phyloP scores from a whole-genome alignment of 2,797 vertebrate species.

The Lacerta viridis region DNA sequence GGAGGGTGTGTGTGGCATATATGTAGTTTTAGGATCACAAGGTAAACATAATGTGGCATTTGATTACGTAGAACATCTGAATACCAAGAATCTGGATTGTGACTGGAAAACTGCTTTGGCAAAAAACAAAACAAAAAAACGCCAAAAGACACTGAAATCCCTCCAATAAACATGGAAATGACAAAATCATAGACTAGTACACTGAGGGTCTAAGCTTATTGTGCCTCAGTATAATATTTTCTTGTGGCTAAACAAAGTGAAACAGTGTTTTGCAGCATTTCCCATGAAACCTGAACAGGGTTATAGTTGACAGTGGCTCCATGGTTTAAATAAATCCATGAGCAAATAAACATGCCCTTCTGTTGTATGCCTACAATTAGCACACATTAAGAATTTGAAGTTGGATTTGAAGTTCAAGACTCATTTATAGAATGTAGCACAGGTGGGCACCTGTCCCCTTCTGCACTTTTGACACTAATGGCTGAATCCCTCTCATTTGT shows the following conservation, averaged over 20 bases:
- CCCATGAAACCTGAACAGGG: neutral
- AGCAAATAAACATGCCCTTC: neutral
- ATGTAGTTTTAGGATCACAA: neutral
- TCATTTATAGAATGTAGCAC: slow-evolving; percentile 71
- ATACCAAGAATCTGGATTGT: neutral
- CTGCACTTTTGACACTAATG: slow-evolving; percentile 64
- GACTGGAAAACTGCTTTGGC: neutral
- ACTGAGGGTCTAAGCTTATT: neutral
- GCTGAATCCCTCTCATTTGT: slow-evolving; percentile 69
- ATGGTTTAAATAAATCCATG: neutral
- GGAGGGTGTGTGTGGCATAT: neutral
- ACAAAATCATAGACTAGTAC: neutral
- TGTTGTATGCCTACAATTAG: neutral
- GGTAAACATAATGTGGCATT: neutral
- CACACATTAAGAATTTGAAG: slow-evolving; percentile 50
- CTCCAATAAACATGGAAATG: neutral
- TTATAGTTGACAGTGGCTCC: neutral
- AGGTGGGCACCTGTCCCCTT: slow-evolving; percentile 66
- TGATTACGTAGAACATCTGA: neutral
- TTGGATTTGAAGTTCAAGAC: slow-evolving; percentile 68
- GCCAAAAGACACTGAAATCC: neutral
- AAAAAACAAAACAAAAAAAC: neutral
- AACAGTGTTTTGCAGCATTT: neutral
- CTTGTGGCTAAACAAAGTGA: neutral
- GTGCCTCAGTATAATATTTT: neutral